A percentile compares a stretch with the other conserved stretches of the same genome.
phyloP scores from a whole-genome alignment of 2,888 invertebrate species.

The Meghimatium bilineatum region DNA sequence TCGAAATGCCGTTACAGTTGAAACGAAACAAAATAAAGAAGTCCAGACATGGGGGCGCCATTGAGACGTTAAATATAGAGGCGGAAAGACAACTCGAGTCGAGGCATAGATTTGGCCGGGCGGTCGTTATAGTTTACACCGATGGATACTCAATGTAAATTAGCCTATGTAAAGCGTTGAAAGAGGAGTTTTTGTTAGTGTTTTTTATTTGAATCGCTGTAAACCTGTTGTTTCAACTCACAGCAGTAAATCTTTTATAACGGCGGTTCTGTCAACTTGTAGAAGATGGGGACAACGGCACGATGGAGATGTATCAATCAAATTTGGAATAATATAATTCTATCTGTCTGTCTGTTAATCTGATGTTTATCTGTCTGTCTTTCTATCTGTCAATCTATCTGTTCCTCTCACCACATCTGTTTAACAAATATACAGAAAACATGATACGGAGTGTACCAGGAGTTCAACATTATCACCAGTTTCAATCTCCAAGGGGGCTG shows the following conservation, averaged over 20 bases:
- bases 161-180: background rate
- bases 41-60: constrained; percentile 36
- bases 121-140: background rate
- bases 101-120: background rate
- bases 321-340: no score
- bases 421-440: no score
- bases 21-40: constrained; percentile 31
- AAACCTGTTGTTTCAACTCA: background rate
- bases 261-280: background rate
- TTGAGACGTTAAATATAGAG: constrained; percentile 17
- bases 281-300: no score
- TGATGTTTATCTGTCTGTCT: no score
- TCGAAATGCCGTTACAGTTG: constrained; percentile 10
- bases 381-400: no score
- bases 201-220: background rate
- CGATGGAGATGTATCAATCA: no score
- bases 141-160: background rate
- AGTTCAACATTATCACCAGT: no score
- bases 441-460: no score
- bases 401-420: no score
- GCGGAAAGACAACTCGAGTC: constrained; percentile 19
- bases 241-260: background rate
- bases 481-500: no score
- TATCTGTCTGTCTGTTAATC: no score
- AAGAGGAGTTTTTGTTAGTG: no score